Base-by-base conservation (phyloP, 1,140 invertebrate genomes). In the Diuraphis noxia region DNA sequence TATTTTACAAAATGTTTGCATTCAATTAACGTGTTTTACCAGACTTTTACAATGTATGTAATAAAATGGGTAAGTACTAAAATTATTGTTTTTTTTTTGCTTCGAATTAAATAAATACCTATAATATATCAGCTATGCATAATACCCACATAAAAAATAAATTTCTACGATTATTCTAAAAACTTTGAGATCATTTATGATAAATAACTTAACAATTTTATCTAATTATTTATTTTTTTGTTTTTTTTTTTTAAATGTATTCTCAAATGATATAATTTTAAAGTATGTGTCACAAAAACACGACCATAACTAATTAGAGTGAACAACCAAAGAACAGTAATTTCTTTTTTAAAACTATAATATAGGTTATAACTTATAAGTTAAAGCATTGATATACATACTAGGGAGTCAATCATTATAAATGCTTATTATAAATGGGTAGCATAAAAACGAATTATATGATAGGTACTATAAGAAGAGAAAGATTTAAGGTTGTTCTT, bases 251-350 rank as follows among this genome's bases (percentile, higher is more conserved):
- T n/a, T n/a, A n/a, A 21, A 49, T 49, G 46, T 23, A 17, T 10
- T 10, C 17, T 6, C 30, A 6, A 13, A n/a, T n/a, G 17, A n/a
- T 6, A n/a, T 13, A 23, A 30, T n/a, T 63, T 17, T n/a, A 63
- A 17, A n/a, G 56, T 63, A 63, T n/a, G 5, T n/a, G 56, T 1
- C 10, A 63, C 56, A 63, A 63, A 30, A 56, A 30, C n/a, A 63
- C n/a, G 4, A n/a, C 56, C 13, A n/a, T 63, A 63, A 63, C 10
- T n/a, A n/a, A n/a, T n/a, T 63, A 13, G 13, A 63, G 10, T 63
- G 6, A 63, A n/a, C 13, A 17, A 0, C 7, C 56, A 0, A 63
- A 17, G 4, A 13, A n/a, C 9, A 0, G 30, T 13, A n/a, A 63
- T 63, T 63, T 13, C 0, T 63, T 63, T 63, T 49, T 49, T 49